Evolutionary conservation across 2,888 invertebrate species (phyloP), one percentile per base, ranked within the genome.

Genomic region (Phyto melanocephala): DNA sequence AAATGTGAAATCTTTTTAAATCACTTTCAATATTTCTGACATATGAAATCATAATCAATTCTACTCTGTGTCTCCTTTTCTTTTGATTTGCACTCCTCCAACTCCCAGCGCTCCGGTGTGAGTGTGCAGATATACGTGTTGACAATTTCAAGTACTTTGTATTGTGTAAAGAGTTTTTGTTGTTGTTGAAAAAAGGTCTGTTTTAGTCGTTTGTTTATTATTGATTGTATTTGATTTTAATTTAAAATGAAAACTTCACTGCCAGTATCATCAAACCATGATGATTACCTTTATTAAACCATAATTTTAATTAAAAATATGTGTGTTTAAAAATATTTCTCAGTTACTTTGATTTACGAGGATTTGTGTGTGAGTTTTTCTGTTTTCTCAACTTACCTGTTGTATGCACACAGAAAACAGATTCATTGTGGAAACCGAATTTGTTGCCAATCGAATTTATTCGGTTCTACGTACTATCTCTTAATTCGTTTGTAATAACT

Each of bases 131-230:
- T 40, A 35, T 52, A 81, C 84, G 84, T 84, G 84, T 81, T 80
- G 72, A 74, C 72, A 84, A 81, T 84, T 62, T 84, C 72, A 84
- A 84, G 79, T 76, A 72, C 45, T 15, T 76, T 62, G 15, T 63
- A 15, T 63, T 63, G 28, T 65, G 33, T 78, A 5, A 28, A 50
- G 56, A 58, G 15, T 10, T 17, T 67, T 52, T 13, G 28, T 40
- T 58, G 15, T 50, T 22, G 47, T 56, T 70, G 28, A 24, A 20
- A 33, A 60, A 70, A 47, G 58, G 68, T 70, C 56, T 40, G 24
- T 54, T 62, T 17, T 42, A 33, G 54, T 33, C 68, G 17, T 71
- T 62, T 70, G 68, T 40, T 54, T 50, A 56, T 54, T 33, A 74
- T 81, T 62, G 65, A 63, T 68, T 68, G 58, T 74, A 33, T 75